Base-by-base conservation (phyloP, 1,140 invertebrate species). In the Pantala flavescens region DNA sequence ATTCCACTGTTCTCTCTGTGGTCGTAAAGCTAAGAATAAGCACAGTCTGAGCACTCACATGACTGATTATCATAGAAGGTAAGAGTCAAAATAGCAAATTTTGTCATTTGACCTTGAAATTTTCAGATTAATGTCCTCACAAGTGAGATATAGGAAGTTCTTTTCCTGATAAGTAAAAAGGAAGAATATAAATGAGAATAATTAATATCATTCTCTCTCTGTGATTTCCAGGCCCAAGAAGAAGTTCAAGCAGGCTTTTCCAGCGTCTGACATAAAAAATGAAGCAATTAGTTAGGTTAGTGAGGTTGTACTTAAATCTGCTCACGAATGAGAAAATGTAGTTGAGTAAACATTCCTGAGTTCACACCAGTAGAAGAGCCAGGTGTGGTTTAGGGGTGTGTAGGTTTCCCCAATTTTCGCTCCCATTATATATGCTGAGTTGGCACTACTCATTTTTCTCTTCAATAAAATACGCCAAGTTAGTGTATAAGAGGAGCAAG, bases 11-110 rank as follows among this genome's bases (percentile, higher is more conserved):
- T 76, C 77, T 43, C 74, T 76, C 43, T 79, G 78, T 76, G 75
- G 75, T 75, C 78, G 78, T 73, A 71, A 78, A 28, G 75, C 76
- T 71, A 79, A 79, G 74, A 79, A 78, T 77, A 73, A 76, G 75
- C 76, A 77, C 76, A 77, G 78, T 75, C 75, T 79, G 21, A 75
- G 74, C 63, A 76, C 76, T 70, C 78, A 79, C 74, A 75, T 78
- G 73, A 72, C 76, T 76, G 76, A 77, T 63, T 63, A 63, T 63
- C 49, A 63, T 63, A 63, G 49, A 63, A 63, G 49, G 49, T 63
- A 63, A 63, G 49, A 5, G 9, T 9, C 28, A 36, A n/a, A n/a
- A n/a, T n/a, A n/a, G n/a, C n/a, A n/a, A n/a, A n/a, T n/a, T n/a
- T n/a, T n/a, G n/a, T n/a, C n/a, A n/a, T n/a, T n/a, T n/a, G n/a